These are phyloP conservation scores for Hippocampus mohnikei DNA, from an alignment of 2,113 vertebrate genomes.

Conservation along the genomic window DNA sequence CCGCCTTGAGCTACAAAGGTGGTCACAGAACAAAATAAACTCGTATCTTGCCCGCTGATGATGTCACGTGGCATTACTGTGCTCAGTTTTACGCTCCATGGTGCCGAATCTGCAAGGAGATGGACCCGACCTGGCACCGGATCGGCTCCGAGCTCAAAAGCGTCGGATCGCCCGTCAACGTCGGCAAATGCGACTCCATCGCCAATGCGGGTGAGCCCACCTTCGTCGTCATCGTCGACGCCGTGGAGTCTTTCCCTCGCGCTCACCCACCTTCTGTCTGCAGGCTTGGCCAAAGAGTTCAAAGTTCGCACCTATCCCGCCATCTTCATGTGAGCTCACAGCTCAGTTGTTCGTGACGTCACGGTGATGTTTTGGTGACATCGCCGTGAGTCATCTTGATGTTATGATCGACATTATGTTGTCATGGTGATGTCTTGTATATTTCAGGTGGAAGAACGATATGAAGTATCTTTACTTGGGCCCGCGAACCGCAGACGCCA, in stretches of 20 bases:
- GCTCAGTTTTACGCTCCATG: slow-evolving; percentile 92
- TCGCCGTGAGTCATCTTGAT: too few relatives aligned
- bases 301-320: slow-evolving; percentile 86
- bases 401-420: neutral
- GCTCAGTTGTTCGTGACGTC: neutral
- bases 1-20: too few relatives aligned
- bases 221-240: neutral
- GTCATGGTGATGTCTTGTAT: neutral
- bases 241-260: too few relatives aligned
- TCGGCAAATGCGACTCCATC: slow-evolving; percentile 89
- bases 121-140: slow-evolving; percentile 90
- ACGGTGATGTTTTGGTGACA: neutral
- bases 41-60: too few relatives aligned
- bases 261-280: neutral
- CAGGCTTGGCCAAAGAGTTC: slow-evolving; percentile 89
- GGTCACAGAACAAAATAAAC: too few relatives aligned
- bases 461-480: slow-evolving; percentile 87
- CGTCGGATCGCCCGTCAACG: slow-evolving; percentile 84
- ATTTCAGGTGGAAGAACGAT: slow-evolving; percentile 83
- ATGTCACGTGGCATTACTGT: neutral
- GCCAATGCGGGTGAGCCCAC: slow-evolving; percentile 78
- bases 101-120: slow-evolving; percentile 89
- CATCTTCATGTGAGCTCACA: slow-evolving; percentile 85
- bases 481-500: slow-evolving; percentile 85
- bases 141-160: slow-evolving; percentile 86